Evolutionary conservation across 2,113 vertebrate genomes (phyloP).

Genomic region (Todiramphus chloris): DNA sequence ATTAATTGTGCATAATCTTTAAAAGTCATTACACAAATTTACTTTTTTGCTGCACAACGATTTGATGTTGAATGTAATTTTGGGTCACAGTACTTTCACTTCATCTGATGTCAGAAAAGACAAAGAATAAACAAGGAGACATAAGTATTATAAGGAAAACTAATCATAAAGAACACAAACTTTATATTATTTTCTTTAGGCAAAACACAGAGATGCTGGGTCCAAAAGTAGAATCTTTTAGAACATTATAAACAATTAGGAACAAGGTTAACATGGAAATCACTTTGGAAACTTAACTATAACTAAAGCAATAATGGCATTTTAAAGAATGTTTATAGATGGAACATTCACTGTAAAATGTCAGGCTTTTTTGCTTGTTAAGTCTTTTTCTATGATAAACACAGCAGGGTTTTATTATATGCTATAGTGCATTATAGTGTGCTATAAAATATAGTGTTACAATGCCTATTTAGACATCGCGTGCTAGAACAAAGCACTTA

Average conservation of each 20-base stretch:
- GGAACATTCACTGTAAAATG: neutral
- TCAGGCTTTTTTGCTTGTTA: neutral
- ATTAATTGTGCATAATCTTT: neutral
- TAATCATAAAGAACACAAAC: neutral
- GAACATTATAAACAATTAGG: neutral
- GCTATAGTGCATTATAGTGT: neutral
- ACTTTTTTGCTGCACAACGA: neutral
- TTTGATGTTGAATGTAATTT: neutral
- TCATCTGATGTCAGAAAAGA: neutral
- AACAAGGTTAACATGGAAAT: neutral
- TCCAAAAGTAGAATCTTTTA: neutral
- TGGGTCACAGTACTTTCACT: neutral
- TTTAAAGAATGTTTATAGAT: neutral
- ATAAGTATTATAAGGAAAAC: neutral
- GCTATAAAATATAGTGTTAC: neutral
- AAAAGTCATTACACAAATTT: slow-evolving; percentile 27
- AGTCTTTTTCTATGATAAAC: neutral
- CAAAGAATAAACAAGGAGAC: neutral
- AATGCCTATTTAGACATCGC: neutral
- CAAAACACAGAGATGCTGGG: neutral
- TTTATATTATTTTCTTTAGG: neutral
- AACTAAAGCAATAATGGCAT: neutral
- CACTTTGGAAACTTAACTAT: neutral
- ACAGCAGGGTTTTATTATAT: neutral
- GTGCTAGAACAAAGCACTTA: neutral